These are phyloP conservation scores for Malurus leucopterus DNA, from an alignment of 2,797 vertebrate species.

Conservation along the genomic window DNA sequence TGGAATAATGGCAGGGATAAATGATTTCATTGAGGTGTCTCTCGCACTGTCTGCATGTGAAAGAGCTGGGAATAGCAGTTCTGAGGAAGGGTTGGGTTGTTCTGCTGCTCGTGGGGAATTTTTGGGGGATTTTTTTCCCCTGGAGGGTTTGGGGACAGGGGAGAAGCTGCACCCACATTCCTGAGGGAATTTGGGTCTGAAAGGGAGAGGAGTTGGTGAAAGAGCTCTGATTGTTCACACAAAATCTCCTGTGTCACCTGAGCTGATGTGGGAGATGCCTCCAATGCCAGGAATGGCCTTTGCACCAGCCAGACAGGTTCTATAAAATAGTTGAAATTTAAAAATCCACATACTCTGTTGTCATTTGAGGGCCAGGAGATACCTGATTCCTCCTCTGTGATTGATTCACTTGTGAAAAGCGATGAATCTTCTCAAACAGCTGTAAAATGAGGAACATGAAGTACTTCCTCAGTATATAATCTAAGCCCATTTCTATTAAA, in stretches of 20 bases:
- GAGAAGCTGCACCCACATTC: neutral
- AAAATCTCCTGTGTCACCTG: neutral
- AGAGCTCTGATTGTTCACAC: neutral
- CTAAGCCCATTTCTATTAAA: neutral
- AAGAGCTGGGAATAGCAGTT: neutral
- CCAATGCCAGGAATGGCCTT: neutral
- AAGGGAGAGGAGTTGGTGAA: neutral
- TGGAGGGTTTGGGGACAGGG: neutral
- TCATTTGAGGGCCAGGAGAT: neutral
- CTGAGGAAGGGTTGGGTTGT: neutral
- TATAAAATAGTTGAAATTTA: neutral
- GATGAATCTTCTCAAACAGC: neutral
- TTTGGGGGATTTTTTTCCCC: too few species aligned
- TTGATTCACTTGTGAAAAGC: neutral
- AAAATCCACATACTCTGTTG: accelerated
- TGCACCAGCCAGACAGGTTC: neutral
- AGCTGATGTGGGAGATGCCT: neutral
- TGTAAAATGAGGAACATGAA: neutral
- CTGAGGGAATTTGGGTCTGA: neutral
- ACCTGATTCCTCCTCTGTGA: accelerated
- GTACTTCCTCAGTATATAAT: neutral
- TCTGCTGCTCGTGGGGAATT: too few species aligned
- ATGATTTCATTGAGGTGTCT: conserved; percentile 13
- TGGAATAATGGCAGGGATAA: conserved; percentile 17
- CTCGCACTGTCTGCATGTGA: conserved; percentile 1